phyloP scores from a whole-genome alignment of 2,113 vertebrate genomes.

The Spea multiplicata region DNA sequence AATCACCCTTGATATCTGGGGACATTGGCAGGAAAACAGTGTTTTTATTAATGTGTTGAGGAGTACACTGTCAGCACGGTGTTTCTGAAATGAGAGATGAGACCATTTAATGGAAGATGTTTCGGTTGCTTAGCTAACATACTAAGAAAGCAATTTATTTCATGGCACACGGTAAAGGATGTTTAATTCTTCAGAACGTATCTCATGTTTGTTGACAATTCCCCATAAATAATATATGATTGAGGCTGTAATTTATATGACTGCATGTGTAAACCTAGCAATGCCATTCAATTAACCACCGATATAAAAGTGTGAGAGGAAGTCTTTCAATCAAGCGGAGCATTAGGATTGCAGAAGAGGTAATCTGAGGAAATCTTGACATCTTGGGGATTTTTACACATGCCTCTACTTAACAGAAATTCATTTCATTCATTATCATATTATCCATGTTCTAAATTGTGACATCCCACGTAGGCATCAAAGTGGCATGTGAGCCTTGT shows the following conservation, averaged over 20 bases:
- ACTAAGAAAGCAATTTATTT: slow-evolving; percentile 41
- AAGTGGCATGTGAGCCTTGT: neutral
- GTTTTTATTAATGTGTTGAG: slow-evolving; percentile 18
- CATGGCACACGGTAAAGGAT: slow-evolving; percentile 38
- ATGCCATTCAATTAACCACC: slow-evolving; percentile 37
- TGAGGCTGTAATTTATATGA: slow-evolving; percentile 43
- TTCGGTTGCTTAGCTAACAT: slow-evolving; percentile 31
- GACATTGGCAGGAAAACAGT: neutral
- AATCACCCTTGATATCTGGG: slow-evolving; percentile 20
- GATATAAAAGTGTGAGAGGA: slow-evolving; percentile 35
- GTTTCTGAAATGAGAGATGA: slow-evolving; percentile 23
- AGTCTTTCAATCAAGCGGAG: slow-evolving; percentile 27
- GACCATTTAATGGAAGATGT: slow-evolving; percentile 31
- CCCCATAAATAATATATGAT: slow-evolving; percentile 40
- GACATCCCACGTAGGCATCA: slow-evolving; percentile 3
- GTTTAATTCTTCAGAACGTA: slow-evolving; percentile 43
- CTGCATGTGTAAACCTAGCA: slow-evolving; percentile 41
- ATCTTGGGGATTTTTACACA: slow-evolving; percentile 31
- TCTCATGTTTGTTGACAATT: slow-evolving; percentile 44
- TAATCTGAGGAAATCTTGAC: slow-evolving; percentile 25
- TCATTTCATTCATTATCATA: slow-evolving; percentile 14
- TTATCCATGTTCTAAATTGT: slow-evolving; percentile 6
- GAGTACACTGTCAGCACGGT: slow-evolving; percentile 28
- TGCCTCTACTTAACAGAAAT: slow-evolving; percentile 3
- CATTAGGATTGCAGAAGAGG: slow-evolving; percentile 10